Evolutionary conservation across 2,797 vertebrate species (phyloP), one percentile per base, ranked within the genome.

Genomic region (Myotis daubentonii): DNA sequence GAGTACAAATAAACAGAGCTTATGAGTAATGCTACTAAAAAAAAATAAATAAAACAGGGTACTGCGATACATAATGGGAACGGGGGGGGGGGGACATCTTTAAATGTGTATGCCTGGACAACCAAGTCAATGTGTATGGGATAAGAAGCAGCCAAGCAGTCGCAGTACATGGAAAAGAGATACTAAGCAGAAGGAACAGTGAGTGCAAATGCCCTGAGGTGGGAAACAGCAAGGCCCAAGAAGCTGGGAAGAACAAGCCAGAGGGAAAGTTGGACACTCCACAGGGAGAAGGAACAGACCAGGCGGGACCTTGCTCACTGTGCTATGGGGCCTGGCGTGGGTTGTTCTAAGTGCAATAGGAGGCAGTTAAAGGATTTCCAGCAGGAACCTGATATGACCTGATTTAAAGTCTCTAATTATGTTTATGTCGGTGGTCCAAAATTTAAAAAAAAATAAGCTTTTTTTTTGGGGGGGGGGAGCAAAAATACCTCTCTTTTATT

Each of bases 1-100:
- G 33, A 86, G 79, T 93, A 15, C 82, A 89, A 94, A 89, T 68
- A 88, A 92, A 89, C 82, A 57, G 66, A 65, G 7, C 6, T 36
- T 66, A 19, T 88, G 53, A 79, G 23, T 66, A 38, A 13, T 25
- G 55, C 19, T 79, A 30, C 44, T 65, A 47, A 51, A 44, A 85
- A 71, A 66, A 62, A 70, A 28, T 17, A 79, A 78, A 75, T 22
- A 19, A 71, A 57, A 80, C 8, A 60, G 3, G 2, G 12, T 25
- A 11, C 16, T n/a, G 0, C 23, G 36, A 41, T 41, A 87, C 60
- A 55, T 57, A 74, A 53, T 3, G 20, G 41, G 6, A 62, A 12
- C n/a, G 9, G 15, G 33, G 2, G 76, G 9, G 15, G 33, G 2
- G 76, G 60, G 89, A 76, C 7, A 55, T n/a, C 3, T 80, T 78